phyloP scores from a whole-genome alignment of 1,140 invertebrate genomes.

The Ips typographus region DNA sequence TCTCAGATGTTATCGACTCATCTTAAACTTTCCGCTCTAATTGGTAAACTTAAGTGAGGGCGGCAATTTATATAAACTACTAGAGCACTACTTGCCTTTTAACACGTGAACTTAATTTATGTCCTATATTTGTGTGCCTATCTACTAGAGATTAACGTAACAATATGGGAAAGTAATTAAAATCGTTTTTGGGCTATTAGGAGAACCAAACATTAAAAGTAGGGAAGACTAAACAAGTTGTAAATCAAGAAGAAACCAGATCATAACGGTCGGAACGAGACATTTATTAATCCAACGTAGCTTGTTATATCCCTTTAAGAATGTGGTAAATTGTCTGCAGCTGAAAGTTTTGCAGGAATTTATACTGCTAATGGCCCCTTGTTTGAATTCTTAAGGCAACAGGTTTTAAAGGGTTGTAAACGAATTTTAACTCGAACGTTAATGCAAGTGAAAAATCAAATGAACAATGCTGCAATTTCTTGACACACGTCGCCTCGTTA shows the following conservation, averaged over 20 bases:
- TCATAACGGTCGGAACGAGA: slow-evolving; percentile 18
- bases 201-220: slow-evolving; percentile 18
- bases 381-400: slow-evolving; percentile 12
- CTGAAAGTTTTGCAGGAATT: slow-evolving; percentile 17
- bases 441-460: neutral
- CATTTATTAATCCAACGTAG: slow-evolving; percentile 17
- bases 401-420: slow-evolving; percentile 10
- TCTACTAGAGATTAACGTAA: neutral
- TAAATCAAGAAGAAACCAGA: slow-evolving; percentile 15
- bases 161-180: too few relatives aligned
- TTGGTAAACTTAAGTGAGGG: slow-evolving; percentile 21
- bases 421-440: neutral
- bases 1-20: slow-evolving; percentile 29
- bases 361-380: slow-evolving; percentile 1
- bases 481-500: slow-evolving; percentile 15
- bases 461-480: slow-evolving; percentile 14
- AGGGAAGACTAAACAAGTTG: slow-evolving; percentile 12
- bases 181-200: slow-evolving; percentile 5
- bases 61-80: slow-evolving; percentile 17
- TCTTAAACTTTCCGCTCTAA: slow-evolving; percentile 29
- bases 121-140: neutral
- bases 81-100: neutral
- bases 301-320: slow-evolving; percentile 10
- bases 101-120: neutral
- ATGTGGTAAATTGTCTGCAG: slow-evolving; percentile 21